A percentile compares a stretch with the other conserved stretches of the same genome.
Conservation (phyloP, 2,888 invertebrate species). For the Eupithecia inturbata region DNA sequence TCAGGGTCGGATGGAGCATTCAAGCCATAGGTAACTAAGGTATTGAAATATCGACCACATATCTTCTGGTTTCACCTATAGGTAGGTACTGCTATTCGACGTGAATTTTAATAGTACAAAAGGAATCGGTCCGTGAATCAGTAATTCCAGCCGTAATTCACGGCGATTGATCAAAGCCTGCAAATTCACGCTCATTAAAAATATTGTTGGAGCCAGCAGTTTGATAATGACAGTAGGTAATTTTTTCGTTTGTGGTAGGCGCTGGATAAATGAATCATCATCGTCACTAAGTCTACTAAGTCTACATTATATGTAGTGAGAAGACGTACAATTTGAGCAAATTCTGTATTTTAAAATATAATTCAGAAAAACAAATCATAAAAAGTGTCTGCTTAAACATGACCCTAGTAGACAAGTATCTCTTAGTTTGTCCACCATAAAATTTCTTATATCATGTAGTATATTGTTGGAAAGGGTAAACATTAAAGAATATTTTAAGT, state of each 20-base stretch:
- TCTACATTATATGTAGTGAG: too few species aligned
- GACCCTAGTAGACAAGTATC: too few species aligned
- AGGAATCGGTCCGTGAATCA: background rate
- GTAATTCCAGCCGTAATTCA: background rate
- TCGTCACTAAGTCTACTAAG: too few species aligned
- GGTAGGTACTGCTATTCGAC: background rate
- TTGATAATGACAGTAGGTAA: background rate
- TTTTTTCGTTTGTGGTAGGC: background rate
- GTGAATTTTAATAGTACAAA: background rate
- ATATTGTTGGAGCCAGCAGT: constrained; percentile 1
- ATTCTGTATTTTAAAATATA: too few species aligned
- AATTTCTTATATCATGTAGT: too few species aligned
- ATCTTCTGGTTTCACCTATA: background rate
- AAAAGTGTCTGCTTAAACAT: too few species aligned
- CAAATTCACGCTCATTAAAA: background rate
- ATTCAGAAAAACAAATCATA: too few species aligned
- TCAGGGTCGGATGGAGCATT: background rate
- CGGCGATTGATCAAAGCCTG: constrained; percentile 2
- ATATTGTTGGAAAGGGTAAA: too few species aligned
- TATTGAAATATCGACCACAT: background rate
- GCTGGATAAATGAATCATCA: background rate
- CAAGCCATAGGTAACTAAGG: background rate
- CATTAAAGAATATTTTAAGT: too few species aligned
- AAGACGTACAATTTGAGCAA: too few species aligned
- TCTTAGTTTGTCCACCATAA: too few species aligned